Percentiles rank a stretch among this genome's conserved stretches.
phyloP scores from a whole-genome alignment of 1,140 invertebrate genomes.

The Sitobion miscanthi region DNA sequence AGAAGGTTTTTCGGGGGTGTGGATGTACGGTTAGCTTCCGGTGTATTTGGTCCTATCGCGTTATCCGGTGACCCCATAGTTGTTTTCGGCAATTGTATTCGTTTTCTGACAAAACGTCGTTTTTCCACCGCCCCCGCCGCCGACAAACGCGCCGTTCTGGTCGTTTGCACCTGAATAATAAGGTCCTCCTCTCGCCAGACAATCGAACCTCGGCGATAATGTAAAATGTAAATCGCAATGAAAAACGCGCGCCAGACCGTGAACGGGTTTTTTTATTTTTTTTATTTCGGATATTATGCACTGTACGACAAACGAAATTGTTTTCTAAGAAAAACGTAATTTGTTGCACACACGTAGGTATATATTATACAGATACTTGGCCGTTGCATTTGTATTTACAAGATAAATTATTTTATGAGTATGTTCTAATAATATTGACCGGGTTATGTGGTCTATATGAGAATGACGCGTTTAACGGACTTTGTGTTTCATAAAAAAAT shows the following conservation, averaged over 20 bases:
- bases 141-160: neutral
- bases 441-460: neutral
- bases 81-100: slow-evolving; percentile 39
- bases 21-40: slow-evolving; percentile 20
- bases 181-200: neutral
- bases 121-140: neutral
- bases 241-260: neutral
- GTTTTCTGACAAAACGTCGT: slow-evolving; percentile 40
- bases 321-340: neutral
- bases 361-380: neutral
- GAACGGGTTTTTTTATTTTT: slow-evolving; percentile 12
- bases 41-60: slow-evolving; percentile 27
- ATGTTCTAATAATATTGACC: neutral
- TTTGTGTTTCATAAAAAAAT: neutral
- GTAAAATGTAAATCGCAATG: neutral
- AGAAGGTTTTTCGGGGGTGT: slow-evolving; percentile 39
- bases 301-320: neutral
- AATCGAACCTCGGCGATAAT: neutral
- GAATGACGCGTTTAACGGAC: neutral
- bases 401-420: neutral
- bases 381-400: neutral
- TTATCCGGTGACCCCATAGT: neutral
- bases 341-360: neutral
- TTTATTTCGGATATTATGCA: neutral
- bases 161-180: slow-evolving; percentile 34